Evolutionary conservation across 2,113 vertebrate species (phyloP), one percentile per base, ranked within the genome.

Genomic region (Ptychochromis oligacanthus): DNA sequence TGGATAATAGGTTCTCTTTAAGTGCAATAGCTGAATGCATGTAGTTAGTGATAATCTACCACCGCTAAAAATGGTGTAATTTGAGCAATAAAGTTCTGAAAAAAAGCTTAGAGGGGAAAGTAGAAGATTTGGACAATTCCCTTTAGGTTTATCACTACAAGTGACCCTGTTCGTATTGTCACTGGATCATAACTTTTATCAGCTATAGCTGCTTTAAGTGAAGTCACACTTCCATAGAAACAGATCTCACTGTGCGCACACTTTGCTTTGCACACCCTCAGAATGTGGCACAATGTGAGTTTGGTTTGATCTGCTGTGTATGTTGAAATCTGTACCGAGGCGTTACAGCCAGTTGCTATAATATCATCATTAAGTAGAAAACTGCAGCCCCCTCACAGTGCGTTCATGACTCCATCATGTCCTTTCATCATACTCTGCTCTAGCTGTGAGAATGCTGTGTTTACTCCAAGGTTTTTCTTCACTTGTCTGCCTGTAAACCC

Each of bases 291-390:
- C 67, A 0, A n/a, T n/a, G 18, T 0, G 43, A 52, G 34, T 54
- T 72, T 7, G 10, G 38, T 85, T 82, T 84, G 52, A 85, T 80
- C 67, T 31, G 36, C 28, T 43, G 13, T 31, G 22, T 43, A 59
- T 64, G 2, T 36, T 75, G 40, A 72, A 81, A 46, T 67, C 83
- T 54, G 40, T 55, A 59, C 67, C 24, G n/a, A 56, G 59, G 22
- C 67, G 86, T 83, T 75, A 70, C 77, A 56, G 3, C 75, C 56
- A 70, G 81, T 82, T 87, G 81, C 85, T 78, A 34, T 74, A 81
- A 82, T 36, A 80, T 81, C 85, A 78, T 90, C 84, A 90, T 88
- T 88, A 92, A 82, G 77, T 67, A 40, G 75, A 70, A 87, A 91
- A 85, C 60, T 40, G 60, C 20, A 77, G 38, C 28, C 20, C 62